Evolutionary conservation across 2,888 invertebrate species (phyloP), one percentile per base, ranked within the genome.

Genomic region (Amphipyra tragopoginis): DNA sequence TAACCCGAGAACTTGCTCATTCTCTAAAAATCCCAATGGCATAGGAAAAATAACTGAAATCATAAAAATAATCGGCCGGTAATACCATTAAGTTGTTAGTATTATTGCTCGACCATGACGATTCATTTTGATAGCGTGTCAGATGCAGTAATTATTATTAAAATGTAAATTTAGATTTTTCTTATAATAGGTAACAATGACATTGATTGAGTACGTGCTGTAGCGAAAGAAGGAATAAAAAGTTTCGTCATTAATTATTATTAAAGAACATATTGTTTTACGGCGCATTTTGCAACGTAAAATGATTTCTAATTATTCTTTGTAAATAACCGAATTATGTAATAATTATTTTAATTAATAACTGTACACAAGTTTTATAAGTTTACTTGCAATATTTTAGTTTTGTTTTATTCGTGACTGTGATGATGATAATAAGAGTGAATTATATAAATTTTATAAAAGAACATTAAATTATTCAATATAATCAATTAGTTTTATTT

Each of bases 401-500:
- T 58, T 59, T 72, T 72, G 67, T 71, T 73, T 75, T 78, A 77
- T 73, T 81, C 72, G 77, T 84, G 86, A 87, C 89, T 89, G 89
- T 88, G 89, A 90, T 89, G 81, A 77, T 80, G 74, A 81, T 82
- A 70, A 67, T 75, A 74, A 50, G 54, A 60, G 51, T 66, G 59
- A 68, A 63, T 62, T 66, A 50, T 72, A 54, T 72, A 69, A 73
- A 64, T 79, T 72, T 73, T 68, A 63, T 65, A 71, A 57, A 51
- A 63, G 50, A 71, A 55, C 63, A 83, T 77, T 87, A 85, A 86
- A 86, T 82, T 85, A 84, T 83, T 81, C 36, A 70, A 74, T 48
- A 56, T 36, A 49, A 49, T 42, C 21, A 21, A 14, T 5, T 43
- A 9, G 2, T 52, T 53, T 63, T 42, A 15, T 42, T 52, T 11